A percentile compares a stretch with the other conserved stretches of the same genome.
These are phyloP conservation scores for Lanius ludovicianus DNA, from an alignment of 2,113 vertebrate genomes.

Conservation along the genomic window DNA sequence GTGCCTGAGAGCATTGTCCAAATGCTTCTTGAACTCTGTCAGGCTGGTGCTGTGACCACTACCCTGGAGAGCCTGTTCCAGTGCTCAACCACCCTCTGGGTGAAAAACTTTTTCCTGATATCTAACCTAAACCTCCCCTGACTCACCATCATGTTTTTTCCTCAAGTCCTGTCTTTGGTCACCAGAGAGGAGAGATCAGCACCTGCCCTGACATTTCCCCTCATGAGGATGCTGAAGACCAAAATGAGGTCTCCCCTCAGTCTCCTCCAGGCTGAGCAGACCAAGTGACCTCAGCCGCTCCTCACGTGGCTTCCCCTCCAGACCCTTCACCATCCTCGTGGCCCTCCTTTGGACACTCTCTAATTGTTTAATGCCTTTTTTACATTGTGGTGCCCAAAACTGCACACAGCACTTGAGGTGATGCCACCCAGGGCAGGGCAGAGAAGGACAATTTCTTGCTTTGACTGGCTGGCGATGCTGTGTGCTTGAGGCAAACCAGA, in stretches of 20 bases:
- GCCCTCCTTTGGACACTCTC: background rate
- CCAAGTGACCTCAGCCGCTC: background rate
- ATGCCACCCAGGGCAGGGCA: background rate
- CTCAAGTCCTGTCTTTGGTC: background rate
- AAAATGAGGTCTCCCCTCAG: background rate
- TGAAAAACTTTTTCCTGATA: background rate
- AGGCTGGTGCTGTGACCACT: background rate
- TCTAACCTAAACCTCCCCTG: background rate
- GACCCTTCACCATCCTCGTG: background rate
- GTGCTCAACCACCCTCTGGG: background rate
- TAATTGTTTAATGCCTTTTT: background rate
- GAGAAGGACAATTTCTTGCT: background rate
- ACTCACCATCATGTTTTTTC: background rate
- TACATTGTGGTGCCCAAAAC: background rate
- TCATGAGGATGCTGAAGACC: background rate
- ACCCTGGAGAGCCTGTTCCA: background rate
- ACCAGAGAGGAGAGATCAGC: background rate
- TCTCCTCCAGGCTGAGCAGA: background rate
- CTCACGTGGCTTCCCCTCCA: background rate
- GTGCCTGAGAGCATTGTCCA: background rate
- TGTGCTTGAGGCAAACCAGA: background rate
- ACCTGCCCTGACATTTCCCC: fast-evolving
- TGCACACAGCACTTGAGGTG: background rate
- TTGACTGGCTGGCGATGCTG: background rate
- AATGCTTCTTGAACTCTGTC: background rate